Evolutionary conservation across 2,113 vertebrate genomes (phyloP).

Genomic region (Otocyon megalotis): DNA sequence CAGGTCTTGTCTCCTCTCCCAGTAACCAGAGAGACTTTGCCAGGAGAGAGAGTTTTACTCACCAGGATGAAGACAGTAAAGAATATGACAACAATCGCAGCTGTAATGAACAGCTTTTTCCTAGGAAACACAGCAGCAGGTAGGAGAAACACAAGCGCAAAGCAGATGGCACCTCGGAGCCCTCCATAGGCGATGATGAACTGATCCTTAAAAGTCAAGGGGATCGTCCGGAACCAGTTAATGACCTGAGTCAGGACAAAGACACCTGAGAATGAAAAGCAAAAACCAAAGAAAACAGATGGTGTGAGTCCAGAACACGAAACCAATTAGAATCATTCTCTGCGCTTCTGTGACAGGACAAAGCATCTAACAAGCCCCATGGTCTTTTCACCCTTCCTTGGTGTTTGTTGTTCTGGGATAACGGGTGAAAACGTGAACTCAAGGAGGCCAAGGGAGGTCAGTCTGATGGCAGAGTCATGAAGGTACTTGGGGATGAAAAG

Average conservation of each 20-base stretch:
- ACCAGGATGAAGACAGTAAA: conserved; percentile 99
- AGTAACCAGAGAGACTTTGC: background rate
- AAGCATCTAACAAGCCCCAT: background rate
- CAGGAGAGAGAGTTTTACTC: conserved; percentile 50
- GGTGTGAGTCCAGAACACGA: background rate
- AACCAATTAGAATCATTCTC: rapidly evolving
- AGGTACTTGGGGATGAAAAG: background rate
- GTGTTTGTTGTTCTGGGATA: background rate
- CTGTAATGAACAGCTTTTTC: conserved; percentile 95
- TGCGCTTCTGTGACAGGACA: background rate
- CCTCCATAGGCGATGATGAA: conserved; percentile 98
- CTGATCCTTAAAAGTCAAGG: conserved; percentile 96
- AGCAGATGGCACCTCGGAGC: conserved; percentile 96
- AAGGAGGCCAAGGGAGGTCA: background rate
- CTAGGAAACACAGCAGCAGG: conserved; percentile 91
- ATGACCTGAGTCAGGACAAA: conserved; percentile 96
- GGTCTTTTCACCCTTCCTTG: rapidly evolving
- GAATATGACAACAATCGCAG: conserved; percentile 95
- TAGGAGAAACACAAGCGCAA: conserved; percentile 96
- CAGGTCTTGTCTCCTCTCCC: background rate
- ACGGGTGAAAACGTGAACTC: background rate
- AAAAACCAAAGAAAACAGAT: background rate
- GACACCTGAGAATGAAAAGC: conserved; percentile 89
- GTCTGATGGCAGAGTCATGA: background rate
- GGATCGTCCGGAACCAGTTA: conserved; percentile 97